phyloP scores from a whole-genome alignment of 2,797 vertebrate species.

The Mionectes olivaceus region DNA sequence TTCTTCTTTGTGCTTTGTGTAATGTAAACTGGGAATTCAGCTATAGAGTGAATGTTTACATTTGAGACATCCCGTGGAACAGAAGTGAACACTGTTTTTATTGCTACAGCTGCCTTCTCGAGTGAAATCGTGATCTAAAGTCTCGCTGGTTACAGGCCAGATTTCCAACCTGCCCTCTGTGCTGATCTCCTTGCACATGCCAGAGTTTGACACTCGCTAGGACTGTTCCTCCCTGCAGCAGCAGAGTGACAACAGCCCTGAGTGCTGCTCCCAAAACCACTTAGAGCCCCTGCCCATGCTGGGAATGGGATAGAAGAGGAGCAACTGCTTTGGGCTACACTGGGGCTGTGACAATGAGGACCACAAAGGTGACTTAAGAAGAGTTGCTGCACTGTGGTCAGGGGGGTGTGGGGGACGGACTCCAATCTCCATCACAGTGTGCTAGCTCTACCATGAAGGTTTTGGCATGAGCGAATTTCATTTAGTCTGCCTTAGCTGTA shows the following conservation, averaged over 20 bases:
- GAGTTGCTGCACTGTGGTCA: not conserved
- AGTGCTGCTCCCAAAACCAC: not conserved
- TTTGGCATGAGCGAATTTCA: not conserved
- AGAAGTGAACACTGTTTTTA: conserved; percentile 26
- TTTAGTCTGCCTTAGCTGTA: not conserved
- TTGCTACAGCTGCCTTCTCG: conserved; percentile 46
- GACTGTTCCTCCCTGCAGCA: not conserved
- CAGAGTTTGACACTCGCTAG: conserved; percentile 29
- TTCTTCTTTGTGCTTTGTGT: conserved; percentile 42
- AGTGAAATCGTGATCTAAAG: conserved; percentile 43
- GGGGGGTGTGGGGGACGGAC: not conserved
- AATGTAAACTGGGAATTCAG: conserved; percentile 55
- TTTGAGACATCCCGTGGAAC: conserved; percentile 29
- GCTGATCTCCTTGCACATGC: not conserved
- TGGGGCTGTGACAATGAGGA: not conserved
- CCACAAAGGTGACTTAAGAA: not conserved
- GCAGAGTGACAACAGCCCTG: not conserved
- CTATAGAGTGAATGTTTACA: conserved; percentile 59
- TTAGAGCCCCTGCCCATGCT: not conserved
- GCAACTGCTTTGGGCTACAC: not conserved
- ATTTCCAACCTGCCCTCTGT: conserved; percentile 8
- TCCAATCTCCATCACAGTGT: not conserved
- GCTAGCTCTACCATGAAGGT: not conserved
- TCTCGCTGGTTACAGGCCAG: not conserved
- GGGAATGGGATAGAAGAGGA: not conserved